Evolutionary conservation across 2,888 invertebrate genomes (phyloP).

Genomic region (Melanchra persicariae): DNA sequence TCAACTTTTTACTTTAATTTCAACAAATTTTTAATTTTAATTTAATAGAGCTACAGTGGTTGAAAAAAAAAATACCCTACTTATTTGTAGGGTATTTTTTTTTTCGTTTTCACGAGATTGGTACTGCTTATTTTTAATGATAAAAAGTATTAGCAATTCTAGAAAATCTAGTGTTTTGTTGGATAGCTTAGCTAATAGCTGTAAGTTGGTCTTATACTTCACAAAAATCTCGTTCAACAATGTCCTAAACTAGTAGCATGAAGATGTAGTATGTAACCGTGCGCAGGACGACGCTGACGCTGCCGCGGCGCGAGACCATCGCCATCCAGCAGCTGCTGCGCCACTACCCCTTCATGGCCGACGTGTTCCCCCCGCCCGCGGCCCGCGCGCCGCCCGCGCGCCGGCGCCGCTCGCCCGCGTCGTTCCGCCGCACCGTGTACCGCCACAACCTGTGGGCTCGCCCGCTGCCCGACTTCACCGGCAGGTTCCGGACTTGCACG

Average conservation of each 20-base stretch:
- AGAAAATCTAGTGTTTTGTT: too few relatives aligned
- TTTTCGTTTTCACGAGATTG: too few relatives aligned
- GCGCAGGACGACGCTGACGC: conserved; percentile 92
- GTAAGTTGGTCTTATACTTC: too few relatives aligned
- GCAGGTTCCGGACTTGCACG: conserved; percentile 93
- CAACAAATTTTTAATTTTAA: too few relatives aligned
- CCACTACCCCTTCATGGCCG: conserved; percentile 83
- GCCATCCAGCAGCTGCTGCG: conserved; percentile 91
- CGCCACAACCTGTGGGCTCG: conserved; percentile 94
- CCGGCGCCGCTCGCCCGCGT: conserved; percentile 82
- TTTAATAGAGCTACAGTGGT: too few relatives aligned
- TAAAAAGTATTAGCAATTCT: too few relatives aligned
- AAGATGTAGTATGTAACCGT: conserved; percentile 6
- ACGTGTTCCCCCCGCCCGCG: conserved; percentile 69
- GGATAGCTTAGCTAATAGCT: too few relatives aligned
- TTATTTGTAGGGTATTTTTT: too few relatives aligned
- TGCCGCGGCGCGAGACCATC: conserved; percentile 91
- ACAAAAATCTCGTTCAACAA: not conserved
- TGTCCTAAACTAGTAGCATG: conserved; percentile 5
- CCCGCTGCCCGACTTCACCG: conserved; percentile 93
- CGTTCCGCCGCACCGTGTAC: conserved; percentile 94
- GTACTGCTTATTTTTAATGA: too few relatives aligned
- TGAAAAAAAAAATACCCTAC: too few relatives aligned
- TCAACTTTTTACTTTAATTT: too few relatives aligned
- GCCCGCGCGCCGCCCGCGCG: conserved; percentile 67